Base-by-base conservation (phyloP, 2,888 invertebrate species). In the Eupeodes luniger region DNA sequence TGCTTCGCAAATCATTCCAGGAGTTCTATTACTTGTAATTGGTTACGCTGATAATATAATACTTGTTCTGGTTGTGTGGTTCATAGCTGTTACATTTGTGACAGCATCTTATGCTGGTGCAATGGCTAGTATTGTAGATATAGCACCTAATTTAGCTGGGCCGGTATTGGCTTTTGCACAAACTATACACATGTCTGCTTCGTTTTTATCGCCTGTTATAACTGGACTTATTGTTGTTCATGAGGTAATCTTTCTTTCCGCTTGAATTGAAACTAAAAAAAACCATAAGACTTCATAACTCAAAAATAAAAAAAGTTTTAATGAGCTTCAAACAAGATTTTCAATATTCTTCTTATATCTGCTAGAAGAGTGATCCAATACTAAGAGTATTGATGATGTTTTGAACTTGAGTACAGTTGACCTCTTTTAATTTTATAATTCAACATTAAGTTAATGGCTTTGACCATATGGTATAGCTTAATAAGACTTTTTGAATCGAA, bases 101-200 rank as follows among this genome's bases (percentile, higher is more conserved):
- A 96, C 96, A 27, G 96, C 96, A 12, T 95, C 96, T 0, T 96
- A 96, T 91, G 96, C 96, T 5, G 96, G 96, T 53, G 96, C 96
- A 5, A 96, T 96, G 96, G 96, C 96, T 0, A 96, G 95, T 91
- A 95, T 96, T 88, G 96, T 97, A 16, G 96, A 97, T 92, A 96
- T 97, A 83, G 96, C 96, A 0, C 96, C 96, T n/a, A 96, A 96
- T 93, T 95, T 96, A 90, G 96, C 96, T 74, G 96, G 95, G 74
- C 96, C 96, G 49, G 96, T 96, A 64, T 92, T 96, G 89, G 96
- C 96, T 14, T 96, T 96, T 92, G 96, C 96, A 90, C 96, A 96
- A 93, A 96, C 96, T n/a, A 96, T 96, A 90, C 96, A 96, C 92
- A 96, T 96, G 96, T 95, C 95, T 12, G 96, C 96, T 44, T 96